A percentile compares a stretch with the other conserved stretches of the same genome.
These are phyloP conservation scores for Hemithea aestivaria DNA, from an alignment of 2,888 invertebrate species.

Conservation along the genomic window DNA sequence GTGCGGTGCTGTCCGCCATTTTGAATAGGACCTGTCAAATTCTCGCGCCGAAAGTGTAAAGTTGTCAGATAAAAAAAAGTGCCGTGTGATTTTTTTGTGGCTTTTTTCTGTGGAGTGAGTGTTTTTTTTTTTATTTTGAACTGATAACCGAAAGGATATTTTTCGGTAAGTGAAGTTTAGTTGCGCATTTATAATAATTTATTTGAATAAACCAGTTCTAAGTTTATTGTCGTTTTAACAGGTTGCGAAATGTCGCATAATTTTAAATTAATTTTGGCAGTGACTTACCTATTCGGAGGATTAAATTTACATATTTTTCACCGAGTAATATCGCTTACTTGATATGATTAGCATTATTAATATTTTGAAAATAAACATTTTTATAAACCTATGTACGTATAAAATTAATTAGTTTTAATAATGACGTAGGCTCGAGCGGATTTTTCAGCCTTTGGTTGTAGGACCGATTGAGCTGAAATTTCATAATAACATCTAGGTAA, in stretches of 20 bases:
- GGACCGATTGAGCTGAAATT: too few relatives aligned
- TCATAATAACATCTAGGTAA: too few relatives aligned
- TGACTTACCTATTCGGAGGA: too few relatives aligned
- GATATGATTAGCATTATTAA: too few relatives aligned
- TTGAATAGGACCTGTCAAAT: constrained; percentile 46
- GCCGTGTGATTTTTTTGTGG: constrained; percentile 14
- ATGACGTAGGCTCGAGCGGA: too few relatives aligned
- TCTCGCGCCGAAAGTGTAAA: constrained; percentile 53
- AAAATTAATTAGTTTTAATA: too few relatives aligned
- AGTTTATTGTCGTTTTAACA: constrained; percentile 11
- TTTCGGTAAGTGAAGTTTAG: constrained; percentile 36
- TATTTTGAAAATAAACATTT: too few relatives aligned
- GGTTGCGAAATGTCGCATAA: neutral
- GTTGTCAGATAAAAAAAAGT: constrained; percentile 22
- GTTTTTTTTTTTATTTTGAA: constrained; percentile 40
- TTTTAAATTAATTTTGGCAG: too few relatives aligned
- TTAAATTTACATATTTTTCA: too few relatives aligned
- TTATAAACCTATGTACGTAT: too few relatives aligned
- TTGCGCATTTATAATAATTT: constrained; percentile 13
- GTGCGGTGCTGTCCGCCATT: constrained; percentile 56
- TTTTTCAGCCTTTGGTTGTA: too few relatives aligned
- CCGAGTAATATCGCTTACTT: too few relatives aligned
- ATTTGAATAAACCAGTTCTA: constrained; percentile 9
- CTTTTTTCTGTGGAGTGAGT: constrained; percentile 42
- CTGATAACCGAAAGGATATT: constrained; percentile 37